These are phyloP conservation scores for Sphenodon punctatus DNA, from an alignment of 2,797 vertebrate species.

Conservation along the genomic window DNA sequence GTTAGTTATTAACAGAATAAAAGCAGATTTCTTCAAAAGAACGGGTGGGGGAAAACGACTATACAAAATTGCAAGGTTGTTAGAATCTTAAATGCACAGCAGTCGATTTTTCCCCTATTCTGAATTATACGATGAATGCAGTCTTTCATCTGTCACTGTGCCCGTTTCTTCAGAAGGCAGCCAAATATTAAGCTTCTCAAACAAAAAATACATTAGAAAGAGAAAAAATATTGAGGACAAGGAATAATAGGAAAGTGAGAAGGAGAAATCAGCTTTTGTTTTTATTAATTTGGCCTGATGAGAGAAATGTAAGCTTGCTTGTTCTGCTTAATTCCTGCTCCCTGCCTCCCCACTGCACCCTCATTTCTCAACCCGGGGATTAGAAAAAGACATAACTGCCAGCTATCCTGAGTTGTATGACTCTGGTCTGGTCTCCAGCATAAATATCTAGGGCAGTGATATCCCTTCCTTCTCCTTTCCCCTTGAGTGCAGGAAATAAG, in stretches of 20 bases:
- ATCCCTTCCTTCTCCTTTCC: background rate
- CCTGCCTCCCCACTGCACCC: slow-evolving; percentile 26
- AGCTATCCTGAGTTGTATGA: slow-evolving; percentile 13
- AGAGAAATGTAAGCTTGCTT: slow-evolving; percentile 63
- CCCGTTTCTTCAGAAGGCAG: slow-evolving; percentile 76
- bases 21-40: slow-evolving; percentile 83
- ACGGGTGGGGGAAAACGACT: slow-evolving; percentile 70
- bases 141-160: slow-evolving; percentile 81
- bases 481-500: background rate
- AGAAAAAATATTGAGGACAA: slow-evolving; percentile 76
- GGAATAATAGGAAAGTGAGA: slow-evolving; percentile 62
- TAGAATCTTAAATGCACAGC: slow-evolving; percentile 83
- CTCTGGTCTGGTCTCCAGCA: slow-evolving; percentile 7
- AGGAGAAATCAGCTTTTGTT: slow-evolving; percentile 73
- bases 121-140: slow-evolving; percentile 77
- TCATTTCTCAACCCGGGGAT: slow-evolving; percentile 54
- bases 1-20: slow-evolving; percentile 84
- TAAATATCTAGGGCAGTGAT: slow-evolving; percentile 14
- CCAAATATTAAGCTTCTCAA: slow-evolving; percentile 79
- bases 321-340: slow-evolving; percentile 17
- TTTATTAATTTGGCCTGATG: slow-evolving; percentile 76
- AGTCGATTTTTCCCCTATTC: slow-evolving; percentile 72
- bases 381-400: slow-evolving; percentile 44
- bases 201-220: slow-evolving; percentile 66
- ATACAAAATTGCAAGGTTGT: slow-evolving; percentile 83